Evolutionary conservation across 2,113 vertebrate genomes (phyloP).

Genomic region (Picathartes gymnocephalus): DNA sequence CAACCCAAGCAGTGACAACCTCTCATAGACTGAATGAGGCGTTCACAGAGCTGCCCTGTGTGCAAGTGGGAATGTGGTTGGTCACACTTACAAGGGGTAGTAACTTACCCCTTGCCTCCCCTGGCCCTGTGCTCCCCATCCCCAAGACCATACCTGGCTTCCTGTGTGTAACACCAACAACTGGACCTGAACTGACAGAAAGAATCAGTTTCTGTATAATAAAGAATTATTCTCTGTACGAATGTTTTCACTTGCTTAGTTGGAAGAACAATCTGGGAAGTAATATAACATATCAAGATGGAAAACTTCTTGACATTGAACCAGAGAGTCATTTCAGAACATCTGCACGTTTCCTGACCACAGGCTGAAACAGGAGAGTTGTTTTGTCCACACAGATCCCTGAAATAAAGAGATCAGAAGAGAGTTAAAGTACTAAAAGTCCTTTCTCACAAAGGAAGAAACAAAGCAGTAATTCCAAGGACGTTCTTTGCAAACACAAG

Average conservation of each 20-base stretch:
- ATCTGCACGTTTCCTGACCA: neutral
- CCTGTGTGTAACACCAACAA: neutral
- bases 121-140: neutral
- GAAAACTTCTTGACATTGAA: neutral
- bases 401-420: neutral
- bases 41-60: rapidly evolving
- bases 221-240: neutral
- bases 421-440: neutral
- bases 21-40: neutral
- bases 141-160: neutral
- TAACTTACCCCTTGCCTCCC: rapidly evolving
- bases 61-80: neutral
- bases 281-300: neutral
- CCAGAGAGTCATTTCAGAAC: neutral
- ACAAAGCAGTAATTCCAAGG: neutral
- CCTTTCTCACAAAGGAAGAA: neutral
- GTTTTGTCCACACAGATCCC: neutral
- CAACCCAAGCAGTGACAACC: neutral
- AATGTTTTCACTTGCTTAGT: neutral
- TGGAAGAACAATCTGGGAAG: neutral
- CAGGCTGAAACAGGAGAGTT: neutral
- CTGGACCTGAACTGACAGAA: neutral
- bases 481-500: neutral
- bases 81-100: too few species aligned
- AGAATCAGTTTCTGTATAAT: neutral